A percentile compares a stretch with the other conserved stretches of the same genome.
phyloP scores from a whole-genome alignment of 2,113 vertebrate genomes.

The Aythya baeri region DNA sequence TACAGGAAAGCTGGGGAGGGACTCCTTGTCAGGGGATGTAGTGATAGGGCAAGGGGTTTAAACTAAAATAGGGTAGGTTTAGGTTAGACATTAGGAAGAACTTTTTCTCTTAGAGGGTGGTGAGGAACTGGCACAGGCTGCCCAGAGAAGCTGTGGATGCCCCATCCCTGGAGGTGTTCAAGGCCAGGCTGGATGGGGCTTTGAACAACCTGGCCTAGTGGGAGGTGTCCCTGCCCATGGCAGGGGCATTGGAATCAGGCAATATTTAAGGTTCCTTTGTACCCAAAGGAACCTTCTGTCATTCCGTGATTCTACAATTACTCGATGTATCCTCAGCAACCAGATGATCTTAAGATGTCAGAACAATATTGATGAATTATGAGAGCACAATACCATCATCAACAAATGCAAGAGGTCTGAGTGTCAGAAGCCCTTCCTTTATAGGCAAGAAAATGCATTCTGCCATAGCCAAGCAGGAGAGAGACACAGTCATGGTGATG shows the following conservation, averaged over 20 bases:
- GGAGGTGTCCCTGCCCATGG: background rate
- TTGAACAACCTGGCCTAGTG: background rate
- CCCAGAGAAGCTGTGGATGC: background rate
- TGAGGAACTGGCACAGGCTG: background rate
- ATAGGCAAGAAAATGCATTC: background rate
- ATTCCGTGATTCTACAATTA: background rate
- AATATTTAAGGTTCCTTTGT: background rate
- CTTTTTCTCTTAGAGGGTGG: background rate
- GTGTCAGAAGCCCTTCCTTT: background rate
- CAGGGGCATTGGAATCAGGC: background rate
- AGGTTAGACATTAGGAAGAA: background rate
- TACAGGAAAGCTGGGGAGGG: background rate
- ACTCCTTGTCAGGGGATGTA: too few relatives aligned
- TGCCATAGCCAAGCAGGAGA: background rate
- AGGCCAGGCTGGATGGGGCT: background rate
- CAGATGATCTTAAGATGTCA: background rate
- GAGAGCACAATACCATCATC: background rate
- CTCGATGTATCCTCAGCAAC: background rate
- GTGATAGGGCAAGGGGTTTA: background rate
- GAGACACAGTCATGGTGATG: too few relatives aligned
- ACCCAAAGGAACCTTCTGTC: background rate
- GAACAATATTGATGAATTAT: background rate
- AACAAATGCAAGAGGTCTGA: background rate
- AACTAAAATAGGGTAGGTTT: background rate
- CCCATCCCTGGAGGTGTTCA: background rate